These are phyloP conservation scores for Cosmia trapezina DNA, from an alignment of 2,888 invertebrate genomes.

Conservation along the genomic window DNA sequence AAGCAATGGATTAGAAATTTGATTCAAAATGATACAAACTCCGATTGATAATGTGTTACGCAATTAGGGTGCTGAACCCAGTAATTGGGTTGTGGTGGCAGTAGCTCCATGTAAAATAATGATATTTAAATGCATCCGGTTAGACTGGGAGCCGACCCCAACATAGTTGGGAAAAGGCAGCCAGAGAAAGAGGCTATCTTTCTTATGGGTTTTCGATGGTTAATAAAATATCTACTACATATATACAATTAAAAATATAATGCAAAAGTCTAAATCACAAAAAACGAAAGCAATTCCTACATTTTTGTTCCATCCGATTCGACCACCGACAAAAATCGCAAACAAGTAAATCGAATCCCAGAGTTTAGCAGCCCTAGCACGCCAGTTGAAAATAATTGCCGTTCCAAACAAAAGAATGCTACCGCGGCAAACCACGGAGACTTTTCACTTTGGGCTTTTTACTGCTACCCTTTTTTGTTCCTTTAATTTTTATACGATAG, in stretches of 20 bases:
- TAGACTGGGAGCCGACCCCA: background rate
- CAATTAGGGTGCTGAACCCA: no score
- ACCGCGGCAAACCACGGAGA: conserved; percentile 46
- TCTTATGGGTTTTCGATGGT: background rate
- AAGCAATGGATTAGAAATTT: no score
- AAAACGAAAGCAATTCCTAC: background rate
- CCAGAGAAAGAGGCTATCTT: no score
- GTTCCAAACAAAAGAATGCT: conserved; percentile 62
- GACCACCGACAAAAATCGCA: conserved; percentile 9
- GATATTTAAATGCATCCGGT: background rate
- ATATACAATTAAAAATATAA: no score
- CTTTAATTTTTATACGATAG: conserved; percentile 61
- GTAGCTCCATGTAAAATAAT: background rate
- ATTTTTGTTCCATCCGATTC: background rate
- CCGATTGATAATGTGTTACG: no score
- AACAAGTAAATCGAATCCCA: background rate
- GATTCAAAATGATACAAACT: no score
- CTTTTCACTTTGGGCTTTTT: conserved; percentile 56
- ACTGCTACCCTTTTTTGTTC: conserved; percentile 52
- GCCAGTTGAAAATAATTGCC: conserved; percentile 62
- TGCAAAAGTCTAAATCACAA: no score
- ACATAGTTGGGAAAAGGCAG: background rate
- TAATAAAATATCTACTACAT: background rate
- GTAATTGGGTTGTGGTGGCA: background rate
- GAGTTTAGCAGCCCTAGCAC: conserved; percentile 38